phyloP scores from a whole-genome alignment of 2,888 invertebrate genomes.

The Acleris emargana region DNA sequence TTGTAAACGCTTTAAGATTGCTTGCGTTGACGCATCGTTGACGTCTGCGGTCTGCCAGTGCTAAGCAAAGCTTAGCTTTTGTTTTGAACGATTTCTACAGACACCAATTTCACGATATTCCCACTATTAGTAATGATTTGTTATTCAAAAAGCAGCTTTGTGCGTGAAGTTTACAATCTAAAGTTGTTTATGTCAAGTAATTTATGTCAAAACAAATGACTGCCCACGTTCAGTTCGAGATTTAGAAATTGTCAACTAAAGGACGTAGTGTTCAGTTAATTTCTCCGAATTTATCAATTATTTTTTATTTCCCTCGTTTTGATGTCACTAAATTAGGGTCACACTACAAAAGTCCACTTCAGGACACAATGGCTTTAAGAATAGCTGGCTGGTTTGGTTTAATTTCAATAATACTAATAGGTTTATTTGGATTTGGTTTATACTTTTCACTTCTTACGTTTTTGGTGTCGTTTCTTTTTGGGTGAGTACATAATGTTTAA shows the following conservation, averaged over 20 bases:
- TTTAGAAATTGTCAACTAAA: constrained; percentile 24
- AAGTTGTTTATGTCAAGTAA: not conserved
- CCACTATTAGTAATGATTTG: not conserved
- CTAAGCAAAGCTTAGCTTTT: constrained; percentile 32
- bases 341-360: not conserved
- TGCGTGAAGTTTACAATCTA: not conserved
- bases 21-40: constrained; percentile 13
- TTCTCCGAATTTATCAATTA: constrained; percentile 27
- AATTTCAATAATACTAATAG: constrained; percentile 68
- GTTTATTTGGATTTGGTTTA: constrained; percentile 70
- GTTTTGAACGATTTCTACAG: constrained; percentile 24
- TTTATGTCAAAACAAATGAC: constrained; percentile 7
- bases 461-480: constrained; percentile 69
- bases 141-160: not conserved
- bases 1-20: constrained; percentile 13
- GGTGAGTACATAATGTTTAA: constrained; percentile 56
- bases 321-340: constrained; percentile 24
- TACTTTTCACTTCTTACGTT: constrained; percentile 69
- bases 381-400: constrained; percentile 71
- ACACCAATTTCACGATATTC: not conserved
- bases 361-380: constrained; percentile 56
- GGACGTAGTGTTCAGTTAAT: constrained; percentile 31
- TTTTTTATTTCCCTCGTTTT: constrained; percentile 25
- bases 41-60: constrained; percentile 28
- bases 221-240: constrained; percentile 5